These are phyloP conservation scores for Takifugu ocellatus DNA, from an alignment of 2,797 vertebrate species.

Conservation along the genomic window DNA sequence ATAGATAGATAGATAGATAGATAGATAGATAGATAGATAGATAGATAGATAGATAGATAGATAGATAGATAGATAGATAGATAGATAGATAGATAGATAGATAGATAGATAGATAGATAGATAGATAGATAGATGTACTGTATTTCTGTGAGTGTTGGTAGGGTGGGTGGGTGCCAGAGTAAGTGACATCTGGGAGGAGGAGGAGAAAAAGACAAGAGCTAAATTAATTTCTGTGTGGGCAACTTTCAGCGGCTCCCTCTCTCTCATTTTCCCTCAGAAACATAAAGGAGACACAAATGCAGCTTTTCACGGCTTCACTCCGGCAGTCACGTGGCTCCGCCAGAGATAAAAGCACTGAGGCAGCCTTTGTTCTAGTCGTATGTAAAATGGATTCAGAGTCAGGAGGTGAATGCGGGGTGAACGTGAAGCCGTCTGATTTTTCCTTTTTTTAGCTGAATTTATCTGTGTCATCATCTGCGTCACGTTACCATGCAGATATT, in stretches of 20 bases:
- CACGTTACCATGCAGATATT: too few species aligned
- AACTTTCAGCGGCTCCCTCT: slow-evolving; percentile 4
- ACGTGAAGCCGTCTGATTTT: slow-evolving; percentile 2
- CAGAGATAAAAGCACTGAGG: slow-evolving; percentile 29
- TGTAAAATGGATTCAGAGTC: slow-evolving; percentile 26
- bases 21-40: too few species aligned
- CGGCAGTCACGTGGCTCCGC: slow-evolving; percentile 7
- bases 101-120: too few species aligned
- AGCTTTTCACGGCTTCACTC: slow-evolving; percentile 7
- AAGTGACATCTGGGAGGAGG: slow-evolving; percentile 18
- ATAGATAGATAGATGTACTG: neutral
- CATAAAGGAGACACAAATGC: slow-evolving; percentile 4
- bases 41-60: too few species aligned
- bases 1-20: too few species aligned
- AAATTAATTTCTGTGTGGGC: slow-evolving; percentile 34
- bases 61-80: too few species aligned
- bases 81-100: too few species aligned
- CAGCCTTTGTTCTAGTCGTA: slow-evolving; percentile 28
- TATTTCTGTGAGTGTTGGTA: neutral
- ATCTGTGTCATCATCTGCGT: neutral
- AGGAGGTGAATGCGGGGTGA: slow-evolving; percentile 21
- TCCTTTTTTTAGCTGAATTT: slow-evolving; percentile 7
- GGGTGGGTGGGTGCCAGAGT: slow-evolving; percentile 5
- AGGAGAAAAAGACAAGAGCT: slow-evolving; percentile 20
- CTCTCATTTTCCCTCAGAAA: neutral